phyloP scores from a whole-genome alignment of 53 echinoderm and acorn worm genomes.

The Paracentrotus lividus region DNA sequence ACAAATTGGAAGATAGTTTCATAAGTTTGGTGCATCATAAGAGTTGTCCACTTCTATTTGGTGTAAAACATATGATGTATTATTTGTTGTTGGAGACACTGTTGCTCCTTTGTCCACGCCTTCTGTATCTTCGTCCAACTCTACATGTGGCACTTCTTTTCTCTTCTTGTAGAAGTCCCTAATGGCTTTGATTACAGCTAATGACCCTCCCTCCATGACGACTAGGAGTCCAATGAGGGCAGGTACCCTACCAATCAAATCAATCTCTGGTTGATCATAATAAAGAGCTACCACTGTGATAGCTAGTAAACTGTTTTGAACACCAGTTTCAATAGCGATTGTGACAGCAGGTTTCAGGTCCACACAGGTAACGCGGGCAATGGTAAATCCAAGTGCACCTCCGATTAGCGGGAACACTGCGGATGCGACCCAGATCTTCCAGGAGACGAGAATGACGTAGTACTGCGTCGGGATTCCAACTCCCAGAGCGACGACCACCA shows the following conservation, averaged over 20 bases:
- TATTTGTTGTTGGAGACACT: not conserved
- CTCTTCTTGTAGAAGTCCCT: slow-evolving; percentile 33
- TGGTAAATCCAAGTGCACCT: slow-evolving; percentile 50
- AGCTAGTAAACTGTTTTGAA: slow-evolving; percentile 73
- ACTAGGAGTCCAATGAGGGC: slow-evolving; percentile 63
- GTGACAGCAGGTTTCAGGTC: slow-evolving; percentile 55
- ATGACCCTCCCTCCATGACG: slow-evolving; percentile 68
- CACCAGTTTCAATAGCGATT: slow-evolving; percentile 73
- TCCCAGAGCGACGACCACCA: slow-evolving; percentile 62
- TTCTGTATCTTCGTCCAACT: slow-evolving; percentile 52
- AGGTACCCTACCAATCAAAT: slow-evolving; percentile 70
- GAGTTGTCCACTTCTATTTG: not conserved
- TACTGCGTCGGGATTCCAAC: slow-evolving; percentile 71
- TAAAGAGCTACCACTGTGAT: slow-evolving; percentile 65
- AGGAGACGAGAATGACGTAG: slow-evolving; percentile 66
- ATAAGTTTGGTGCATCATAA: not conserved
- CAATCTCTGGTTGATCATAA: slow-evolving; percentile 73
- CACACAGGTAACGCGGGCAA: slow-evolving; percentile 34
- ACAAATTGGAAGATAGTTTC: not conserved
- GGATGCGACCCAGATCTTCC: slow-evolving; percentile 64
- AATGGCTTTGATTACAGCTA: slow-evolving; percentile 38
- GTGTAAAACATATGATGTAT: not conserved
- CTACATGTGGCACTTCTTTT: slow-evolving; percentile 47
- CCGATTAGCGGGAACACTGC: slow-evolving; percentile 71
- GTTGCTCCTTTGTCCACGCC: slow-evolving; percentile 1